Evolutionary conservation across 2,113 vertebrate genomes (phyloP), one percentile per base, ranked within the genome.

Genomic region (Vimba vimba): DNA sequence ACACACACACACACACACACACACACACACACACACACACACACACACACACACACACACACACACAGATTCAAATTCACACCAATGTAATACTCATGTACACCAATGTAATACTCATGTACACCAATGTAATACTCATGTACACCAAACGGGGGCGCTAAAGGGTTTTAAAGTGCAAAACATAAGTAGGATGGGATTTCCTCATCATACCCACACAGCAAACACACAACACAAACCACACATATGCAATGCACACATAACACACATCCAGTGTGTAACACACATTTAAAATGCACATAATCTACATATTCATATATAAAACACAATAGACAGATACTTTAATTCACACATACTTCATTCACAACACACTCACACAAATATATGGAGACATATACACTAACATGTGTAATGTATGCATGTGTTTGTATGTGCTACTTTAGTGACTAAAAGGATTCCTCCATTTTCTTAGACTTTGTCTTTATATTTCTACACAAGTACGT

Each of bases 371-470:
- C 55, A 78, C 9, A 55, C 27, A 19, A 43, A 55, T 11, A 77
- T 55, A 57, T 77, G 4, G 17, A 77, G 47, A 78, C 76, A 59
- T 77, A 76, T 78, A 59, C 19, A 78, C 39, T n/a, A 39, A n/a
- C 23, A 73, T 73, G 12, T 64, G 60, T 27, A 62, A 45, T 78
- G 74, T 79, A 59, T 66, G 73, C 75, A 75, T 78, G 84, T 78
- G 75, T 69, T 66, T 74, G 69, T 84, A 27, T 79, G 75, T 55
- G 74, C 59, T 43, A 64, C 4, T 81, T 33, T 30, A 19, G 59
- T 27, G 13, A 21, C 23, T n/a, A 39, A 33, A 71, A n/a, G 23
- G 17, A 36, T 36, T 69, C 30, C 30, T 69, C 17, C 19, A 23
- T 39, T 39, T 39, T 69, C 66, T 23, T 21, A 19, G 27, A 69